Conservation (phyloP, 2,113 vertebrate species). For the Cyphomyrus discorhynchus region DNA sequence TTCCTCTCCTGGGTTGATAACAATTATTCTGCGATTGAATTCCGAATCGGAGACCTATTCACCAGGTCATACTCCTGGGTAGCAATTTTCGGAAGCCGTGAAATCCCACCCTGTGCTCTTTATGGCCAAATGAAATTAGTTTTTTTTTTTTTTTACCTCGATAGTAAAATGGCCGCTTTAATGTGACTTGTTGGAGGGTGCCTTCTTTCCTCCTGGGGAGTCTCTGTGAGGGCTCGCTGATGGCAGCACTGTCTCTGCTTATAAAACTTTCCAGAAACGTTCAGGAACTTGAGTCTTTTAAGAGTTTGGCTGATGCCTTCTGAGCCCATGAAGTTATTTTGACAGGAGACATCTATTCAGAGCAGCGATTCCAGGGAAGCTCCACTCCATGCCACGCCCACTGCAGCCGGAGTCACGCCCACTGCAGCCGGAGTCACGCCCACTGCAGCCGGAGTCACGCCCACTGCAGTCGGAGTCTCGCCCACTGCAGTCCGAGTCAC, state of each 20-base stretch:
- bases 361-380: not conserved
- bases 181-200: not conserved
- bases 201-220: not conserved
- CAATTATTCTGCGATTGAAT: not conserved
- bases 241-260: not conserved
- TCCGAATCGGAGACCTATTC: not conserved
- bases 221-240: not conserved
- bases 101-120: not conserved
- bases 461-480: not conserved
- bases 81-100: not conserved
- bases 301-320: not conserved
- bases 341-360: not conserved
- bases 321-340: not conserved
- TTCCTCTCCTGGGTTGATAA: not conserved
- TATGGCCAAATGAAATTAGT: not conserved
- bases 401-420: not conserved
- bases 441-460: not conserved
- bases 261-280: not conserved
- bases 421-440: not conserved
- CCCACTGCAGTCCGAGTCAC: not conserved
- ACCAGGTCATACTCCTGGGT: not conserved
- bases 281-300: not conserved
- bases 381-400: not conserved
- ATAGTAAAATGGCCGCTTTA: not conserved
- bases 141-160: not conserved